Base-by-base conservation (phyloP, 2,113 vertebrate species). In the Hipposideros armiger region DNA sequence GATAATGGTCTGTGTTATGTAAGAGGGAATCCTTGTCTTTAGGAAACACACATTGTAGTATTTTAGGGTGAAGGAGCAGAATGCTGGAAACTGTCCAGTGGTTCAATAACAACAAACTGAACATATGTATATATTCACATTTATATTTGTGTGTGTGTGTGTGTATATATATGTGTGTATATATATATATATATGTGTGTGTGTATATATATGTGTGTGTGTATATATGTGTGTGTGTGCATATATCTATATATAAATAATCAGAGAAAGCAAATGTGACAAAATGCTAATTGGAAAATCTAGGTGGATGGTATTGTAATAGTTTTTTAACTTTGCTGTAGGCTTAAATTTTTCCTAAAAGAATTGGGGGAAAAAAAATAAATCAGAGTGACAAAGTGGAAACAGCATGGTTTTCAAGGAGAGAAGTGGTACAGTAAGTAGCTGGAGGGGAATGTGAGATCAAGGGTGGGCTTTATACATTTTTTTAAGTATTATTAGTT, bases 221-320 rank as follows among this genome's bases (percentile, higher is more conserved):
- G 3, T 36, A 36, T 36, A 36, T 93, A 58, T 42, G 15, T 40
- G 11, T 58, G 50, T 80, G n/a, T n/a, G n/a, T n/a, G n/a, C n/a
- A 54, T 13, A 20, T 47, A 14, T n/a, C 66, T 30, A 56, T 47
- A 45, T 72, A 22, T 64, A 60, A 62, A 45, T 26, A 60, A 28
- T 70, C 50, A 83, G 40, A 84, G 42, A 66, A 22, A 56, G 4
- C 40, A 80, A 36, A 88, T 73, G n/a, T 80, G 58, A 62, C 54
- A 70, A 86, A 94, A 82, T 83, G 17, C 42, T 91, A 45, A 64
- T 4, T 85, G 28, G 50, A 90, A 94, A 86, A 67, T 42, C 91
- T 80, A 76, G 83, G 30, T 17, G 15, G 13, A 87, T 15, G 22
- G 9, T 93, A 74, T 54, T 84, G 80, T 36, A 84, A 14, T 58